Evolutionary conservation across 2,797 vertebrate species (phyloP).

Genomic region (Rhabdophis nuchalis): DNA sequence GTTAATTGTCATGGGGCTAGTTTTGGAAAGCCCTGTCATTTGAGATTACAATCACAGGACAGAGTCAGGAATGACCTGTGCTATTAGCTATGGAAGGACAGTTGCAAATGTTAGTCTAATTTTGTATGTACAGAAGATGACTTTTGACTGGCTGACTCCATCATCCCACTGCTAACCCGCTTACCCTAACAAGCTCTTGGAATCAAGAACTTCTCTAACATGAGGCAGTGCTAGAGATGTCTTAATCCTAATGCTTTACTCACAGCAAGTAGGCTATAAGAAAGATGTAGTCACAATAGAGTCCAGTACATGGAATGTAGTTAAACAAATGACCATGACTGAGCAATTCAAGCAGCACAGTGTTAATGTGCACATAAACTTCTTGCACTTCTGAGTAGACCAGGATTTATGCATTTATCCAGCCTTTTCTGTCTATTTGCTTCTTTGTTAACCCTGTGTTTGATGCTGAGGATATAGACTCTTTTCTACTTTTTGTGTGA

Average conservation of each 20-base stretch:
- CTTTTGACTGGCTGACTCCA: not conserved
- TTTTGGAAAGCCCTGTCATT: not conserved
- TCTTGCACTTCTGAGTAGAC: not conserved
- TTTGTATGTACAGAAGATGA: not conserved
- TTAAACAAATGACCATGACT: not conserved
- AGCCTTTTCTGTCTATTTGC: not conserved
- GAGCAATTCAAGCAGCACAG: not conserved
- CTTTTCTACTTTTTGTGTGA: not conserved
- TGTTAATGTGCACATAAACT: not conserved
- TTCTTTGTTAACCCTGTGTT: not conserved
- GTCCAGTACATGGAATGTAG: not conserved
- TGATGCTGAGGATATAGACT: not conserved
- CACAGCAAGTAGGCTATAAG: not conserved
- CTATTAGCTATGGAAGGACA: not conserved
- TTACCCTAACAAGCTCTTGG: not conserved
- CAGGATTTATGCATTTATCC: not conserved
- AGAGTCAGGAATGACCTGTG: not conserved
- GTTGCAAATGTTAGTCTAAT: not conserved
- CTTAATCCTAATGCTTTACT: not conserved
- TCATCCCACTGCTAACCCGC: not conserved
- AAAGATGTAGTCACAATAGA: not conserved
- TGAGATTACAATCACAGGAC: not conserved
- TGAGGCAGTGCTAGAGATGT: not conserved
- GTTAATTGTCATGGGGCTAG: not conserved
- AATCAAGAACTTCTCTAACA: not conserved